A percentile compares a stretch with the other conserved stretches of the same genome.
Conservation (phyloP, 92 coral and sea anemone species). For the Diadumene lineata region DNA sequence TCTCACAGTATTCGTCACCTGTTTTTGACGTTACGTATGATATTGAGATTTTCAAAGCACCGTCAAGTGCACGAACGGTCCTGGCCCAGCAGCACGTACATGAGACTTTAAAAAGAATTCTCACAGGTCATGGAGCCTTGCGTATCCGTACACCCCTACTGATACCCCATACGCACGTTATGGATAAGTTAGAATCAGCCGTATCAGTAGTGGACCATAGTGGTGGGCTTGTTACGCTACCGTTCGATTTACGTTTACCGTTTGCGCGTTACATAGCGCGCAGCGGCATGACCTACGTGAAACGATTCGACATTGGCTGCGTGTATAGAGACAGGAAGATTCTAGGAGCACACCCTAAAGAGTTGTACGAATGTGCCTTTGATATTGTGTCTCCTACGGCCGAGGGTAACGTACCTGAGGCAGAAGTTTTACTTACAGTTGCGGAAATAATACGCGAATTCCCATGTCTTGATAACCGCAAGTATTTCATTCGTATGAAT, state of each 20-base stretch:
- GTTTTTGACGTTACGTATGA: conserved; percentile 90
- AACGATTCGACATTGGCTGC: conserved; percentile 84
- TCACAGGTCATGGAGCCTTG: conserved; percentile 82
- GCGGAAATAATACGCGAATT: conserved; percentile 84
- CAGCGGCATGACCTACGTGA: conserved; percentile 62
- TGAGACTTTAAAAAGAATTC: conserved; percentile 68
- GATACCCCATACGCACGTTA: conserved; percentile 71
- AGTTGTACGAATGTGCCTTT: conserved; percentile 84
- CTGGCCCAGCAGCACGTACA: conserved; percentile 80
- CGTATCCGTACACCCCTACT: conserved; percentile 76
- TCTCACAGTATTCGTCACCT: conserved; percentile 74
- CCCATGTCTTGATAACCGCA: conserved; percentile 71
- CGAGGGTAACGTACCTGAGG: conserved; percentile 86
- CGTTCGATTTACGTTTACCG: conserved; percentile 84
- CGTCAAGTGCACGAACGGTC: conserved; percentile 52
- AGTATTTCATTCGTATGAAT: conserved; percentile 85
- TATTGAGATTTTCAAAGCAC: conserved; percentile 60
- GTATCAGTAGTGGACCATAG: conserved; percentile 89
- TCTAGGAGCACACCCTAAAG: conserved; percentile 89
- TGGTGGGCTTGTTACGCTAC: conserved; percentile 83
- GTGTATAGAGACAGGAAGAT: conserved; percentile 84
- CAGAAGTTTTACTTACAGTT: conserved; percentile 80
- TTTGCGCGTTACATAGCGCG: conserved; percentile 91
- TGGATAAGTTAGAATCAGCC: conserved; percentile 72
- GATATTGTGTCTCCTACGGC: conserved; percentile 85